These are phyloP conservation scores for Acyrthosiphon pisum DNA, from an alignment of 1,140 invertebrate species.

Conservation along the genomic window DNA sequence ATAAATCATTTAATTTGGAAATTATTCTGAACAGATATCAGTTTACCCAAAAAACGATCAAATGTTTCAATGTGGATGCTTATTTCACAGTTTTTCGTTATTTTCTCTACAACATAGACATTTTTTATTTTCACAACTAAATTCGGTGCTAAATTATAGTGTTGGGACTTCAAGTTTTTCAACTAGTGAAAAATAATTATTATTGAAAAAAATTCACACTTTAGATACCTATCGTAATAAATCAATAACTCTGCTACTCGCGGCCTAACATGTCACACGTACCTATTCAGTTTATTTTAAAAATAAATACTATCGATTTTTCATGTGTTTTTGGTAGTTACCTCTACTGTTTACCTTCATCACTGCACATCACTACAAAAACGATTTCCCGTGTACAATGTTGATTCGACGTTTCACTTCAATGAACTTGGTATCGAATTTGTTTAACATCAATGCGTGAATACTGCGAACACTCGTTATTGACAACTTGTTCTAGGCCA, in stretches of 20 bases:
- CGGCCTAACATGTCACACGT: neutral
- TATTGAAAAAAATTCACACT: neutral
- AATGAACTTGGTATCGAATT: neutral
- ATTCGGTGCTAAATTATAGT: neutral
- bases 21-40: neutral
- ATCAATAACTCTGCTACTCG: neutral
- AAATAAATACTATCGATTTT: neutral
- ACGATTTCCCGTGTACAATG: neutral
- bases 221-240: neutral
- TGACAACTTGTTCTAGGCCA: neutral
- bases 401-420: conserved; percentile 13
- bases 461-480: neutral
- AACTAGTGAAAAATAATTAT: neutral
- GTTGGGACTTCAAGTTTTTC: neutral
- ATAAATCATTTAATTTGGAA: neutral
- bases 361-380: neutral
- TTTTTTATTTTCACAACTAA: neutral
- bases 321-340: neutral
- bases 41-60: neutral
- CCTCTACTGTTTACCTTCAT: neutral
- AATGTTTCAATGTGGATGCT: neutral
- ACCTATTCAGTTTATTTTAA: neutral
- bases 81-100: neutral
- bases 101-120: neutral
- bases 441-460: neutral